Conservation (phyloP, 2,797 vertebrate species). For the Sebastes nivosus region DNA sequence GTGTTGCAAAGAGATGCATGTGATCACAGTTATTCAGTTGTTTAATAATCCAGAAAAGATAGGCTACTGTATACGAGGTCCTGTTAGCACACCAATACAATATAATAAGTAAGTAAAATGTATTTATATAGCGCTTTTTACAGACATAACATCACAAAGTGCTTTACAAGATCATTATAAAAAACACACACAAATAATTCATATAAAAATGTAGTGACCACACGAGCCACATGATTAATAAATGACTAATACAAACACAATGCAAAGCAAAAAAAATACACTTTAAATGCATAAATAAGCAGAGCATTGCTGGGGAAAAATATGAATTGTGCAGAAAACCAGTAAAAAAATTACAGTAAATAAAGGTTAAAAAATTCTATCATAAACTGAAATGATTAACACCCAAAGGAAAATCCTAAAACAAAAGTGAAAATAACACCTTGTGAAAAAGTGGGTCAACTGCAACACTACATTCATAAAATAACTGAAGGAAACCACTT, state of each 20-base stretch:
- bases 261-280: too few species aligned
- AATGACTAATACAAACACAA: too few species aligned
- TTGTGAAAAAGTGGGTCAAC: neutral
- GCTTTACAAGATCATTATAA: too few species aligned
- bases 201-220: too few species aligned
- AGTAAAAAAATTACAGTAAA: neutral
- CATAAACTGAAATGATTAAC: neutral
- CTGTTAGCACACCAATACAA: neutral
- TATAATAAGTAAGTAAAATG: neutral
- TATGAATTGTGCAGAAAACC: neutral
- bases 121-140: neutral
- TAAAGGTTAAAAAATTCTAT: neutral
- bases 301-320: neutral
- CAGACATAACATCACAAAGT: too few species aligned
- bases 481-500: neutral
- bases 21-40: slow-evolving; percentile 1
- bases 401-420: neutral
- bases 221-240: too few species aligned
- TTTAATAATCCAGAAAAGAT: slow-evolving; percentile 7
- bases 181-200: too few species aligned
- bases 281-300: neutral
- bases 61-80: neutral
- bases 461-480: neutral
- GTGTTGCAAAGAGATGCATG: neutral
- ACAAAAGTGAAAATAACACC: neutral